These are phyloP conservation scores for Luidia sarsii DNA, from an alignment of 53 echinoderm and acorn worm genomes.

Conservation along the genomic window DNA sequence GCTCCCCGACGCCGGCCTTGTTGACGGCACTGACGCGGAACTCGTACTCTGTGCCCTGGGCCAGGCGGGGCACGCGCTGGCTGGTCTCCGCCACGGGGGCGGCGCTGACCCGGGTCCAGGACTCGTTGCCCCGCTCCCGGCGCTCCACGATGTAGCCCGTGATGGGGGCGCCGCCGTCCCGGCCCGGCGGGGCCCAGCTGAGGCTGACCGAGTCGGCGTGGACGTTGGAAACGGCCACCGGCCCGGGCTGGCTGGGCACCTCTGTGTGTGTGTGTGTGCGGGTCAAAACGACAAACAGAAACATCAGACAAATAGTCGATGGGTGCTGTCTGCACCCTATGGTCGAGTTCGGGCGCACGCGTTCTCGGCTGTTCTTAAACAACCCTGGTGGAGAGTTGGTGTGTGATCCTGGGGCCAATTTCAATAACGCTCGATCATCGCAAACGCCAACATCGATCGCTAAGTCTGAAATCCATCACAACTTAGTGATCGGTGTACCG, in stretches of 20 bases:
- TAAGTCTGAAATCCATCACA: no score
- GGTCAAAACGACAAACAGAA: not conserved
- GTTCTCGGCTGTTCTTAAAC: no score
- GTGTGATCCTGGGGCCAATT: no score
- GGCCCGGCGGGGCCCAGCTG: slow-evolving; percentile 77
- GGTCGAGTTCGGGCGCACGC: no score
- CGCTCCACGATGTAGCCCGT: slow-evolving; percentile 94
- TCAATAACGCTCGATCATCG: no score
- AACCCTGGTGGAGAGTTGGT: no score
- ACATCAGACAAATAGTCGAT: no score
- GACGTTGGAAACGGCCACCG: slow-evolving; percentile 64
- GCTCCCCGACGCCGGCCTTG: slow-evolving; percentile 86
- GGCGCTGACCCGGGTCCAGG: slow-evolving; percentile 72
- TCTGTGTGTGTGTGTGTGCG: no score
- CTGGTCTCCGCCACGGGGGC: slow-evolving; percentile 70
- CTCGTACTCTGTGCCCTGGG: slow-evolving; percentile 82
- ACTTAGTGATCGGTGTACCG: no score
- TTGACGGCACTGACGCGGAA: slow-evolving; percentile 90
- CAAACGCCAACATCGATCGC: no score
- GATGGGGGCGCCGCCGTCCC: slow-evolving; percentile 90
- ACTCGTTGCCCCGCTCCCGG: slow-evolving; percentile 54
- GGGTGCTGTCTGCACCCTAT: no score
- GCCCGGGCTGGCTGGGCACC: slow-evolving; percentile 84
- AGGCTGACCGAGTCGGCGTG: slow-evolving; percentile 73
- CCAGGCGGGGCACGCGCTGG: slow-evolving; percentile 65